A percentile compares a stretch with the other conserved stretches of the same genome.
Conservation (phyloP, 2,888 invertebrate genomes). For the Dinocampus coccinellae region DNA sequence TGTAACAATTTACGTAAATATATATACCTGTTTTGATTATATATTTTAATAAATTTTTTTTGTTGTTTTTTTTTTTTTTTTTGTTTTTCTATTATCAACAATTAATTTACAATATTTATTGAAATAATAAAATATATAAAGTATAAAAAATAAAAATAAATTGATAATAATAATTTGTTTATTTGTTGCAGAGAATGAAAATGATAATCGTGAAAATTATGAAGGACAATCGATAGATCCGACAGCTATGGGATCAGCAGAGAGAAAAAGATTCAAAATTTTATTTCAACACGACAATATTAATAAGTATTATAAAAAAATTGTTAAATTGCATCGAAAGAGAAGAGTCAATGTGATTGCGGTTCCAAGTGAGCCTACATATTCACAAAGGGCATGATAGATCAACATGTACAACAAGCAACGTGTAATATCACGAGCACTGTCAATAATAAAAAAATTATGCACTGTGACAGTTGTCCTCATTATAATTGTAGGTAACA, state of each 20-base stretch:
- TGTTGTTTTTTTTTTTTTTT: too few relatives aligned
- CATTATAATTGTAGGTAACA: constrained; percentile 54
- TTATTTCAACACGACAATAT: neutral
- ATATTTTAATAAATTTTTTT: neutral
- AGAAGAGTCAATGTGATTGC: constrained; percentile 47
- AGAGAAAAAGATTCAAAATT: constrained; percentile 13
- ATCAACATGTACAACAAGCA: constrained; percentile 67
- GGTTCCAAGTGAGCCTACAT: neutral
- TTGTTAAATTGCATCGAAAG: constrained; percentile 15
- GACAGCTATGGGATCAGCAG: constrained; percentile 22
- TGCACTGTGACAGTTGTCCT: constrained; percentile 54
- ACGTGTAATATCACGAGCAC: constrained; percentile 60
- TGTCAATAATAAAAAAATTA: constrained; percentile 57
- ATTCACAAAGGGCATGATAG: constrained; percentile 61
- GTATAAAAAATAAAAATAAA: neutral
- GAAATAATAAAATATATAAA: neutral
- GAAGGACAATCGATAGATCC: neutral
- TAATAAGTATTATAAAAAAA: neutral
- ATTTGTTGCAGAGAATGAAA: neutral
- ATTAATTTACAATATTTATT: neutral
- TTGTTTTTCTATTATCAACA: too few relatives aligned
- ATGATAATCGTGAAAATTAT: neutral
- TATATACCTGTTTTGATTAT: neutral
- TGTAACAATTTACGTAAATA: neutral
- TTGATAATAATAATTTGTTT: neutral